Conservation (phyloP, 2,797 vertebrate species). For the Helostoma temminkii region DNA sequence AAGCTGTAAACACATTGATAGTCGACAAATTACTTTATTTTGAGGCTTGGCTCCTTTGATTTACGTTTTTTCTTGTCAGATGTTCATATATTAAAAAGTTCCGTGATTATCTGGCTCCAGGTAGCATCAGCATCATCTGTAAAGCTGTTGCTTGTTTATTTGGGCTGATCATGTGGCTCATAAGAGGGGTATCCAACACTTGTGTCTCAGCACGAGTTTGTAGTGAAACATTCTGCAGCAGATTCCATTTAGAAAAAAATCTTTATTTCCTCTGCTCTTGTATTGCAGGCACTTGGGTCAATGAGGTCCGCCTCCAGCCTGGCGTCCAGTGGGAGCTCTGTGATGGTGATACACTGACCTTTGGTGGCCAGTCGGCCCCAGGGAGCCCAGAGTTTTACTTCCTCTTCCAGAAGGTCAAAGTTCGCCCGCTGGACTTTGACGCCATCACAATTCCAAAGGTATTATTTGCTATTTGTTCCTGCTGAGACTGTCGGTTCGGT, state of each 20-base stretch:
- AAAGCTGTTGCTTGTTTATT: not conserved
- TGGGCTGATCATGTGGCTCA: not conserved
- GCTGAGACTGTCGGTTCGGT: not conserved
- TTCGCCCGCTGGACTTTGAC: slow-evolving; percentile 92
- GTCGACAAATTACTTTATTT: slow-evolving; percentile 44
- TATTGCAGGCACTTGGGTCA: slow-evolving; percentile 89
- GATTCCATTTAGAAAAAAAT: not conserved
- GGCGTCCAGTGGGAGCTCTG: slow-evolving; percentile 87
- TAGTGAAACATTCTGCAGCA: not conserved
- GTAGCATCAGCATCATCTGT: not conserved
- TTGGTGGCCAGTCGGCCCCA: slow-evolving; percentile 81
- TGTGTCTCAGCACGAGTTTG: rapidly evolving
- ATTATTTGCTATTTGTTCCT: not conserved
- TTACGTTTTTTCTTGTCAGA: slow-evolving; percentile 10
- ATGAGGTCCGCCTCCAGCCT: slow-evolving; percentile 87
- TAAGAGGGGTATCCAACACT: not conserved
- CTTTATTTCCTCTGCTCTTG: not conserved
- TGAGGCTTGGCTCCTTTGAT: not conserved
- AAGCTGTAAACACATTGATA: slow-evolving; percentile 56
- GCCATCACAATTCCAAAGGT: slow-evolving; percentile 91
- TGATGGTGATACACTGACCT: slow-evolving; percentile 90
- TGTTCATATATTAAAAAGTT: slow-evolving; percentile 18
- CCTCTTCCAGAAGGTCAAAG: slow-evolving; percentile 93
- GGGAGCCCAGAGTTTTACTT: slow-evolving; percentile 90
- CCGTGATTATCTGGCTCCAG: not conserved